phyloP scores from a whole-genome alignment of 2,888 invertebrate genomes.

The Palloptera scutellata region DNA sequence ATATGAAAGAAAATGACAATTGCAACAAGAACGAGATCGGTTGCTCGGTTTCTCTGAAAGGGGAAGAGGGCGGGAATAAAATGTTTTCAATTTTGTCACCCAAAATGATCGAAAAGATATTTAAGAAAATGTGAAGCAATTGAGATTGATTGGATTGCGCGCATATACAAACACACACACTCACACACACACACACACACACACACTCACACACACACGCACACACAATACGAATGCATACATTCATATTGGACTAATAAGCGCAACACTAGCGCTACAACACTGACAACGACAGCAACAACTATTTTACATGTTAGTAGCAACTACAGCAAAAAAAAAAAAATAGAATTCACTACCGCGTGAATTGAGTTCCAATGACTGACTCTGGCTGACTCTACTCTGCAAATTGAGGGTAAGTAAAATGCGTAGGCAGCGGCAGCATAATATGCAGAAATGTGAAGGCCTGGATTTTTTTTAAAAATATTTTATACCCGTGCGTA shows the following conservation, averaged over 20 bases:
- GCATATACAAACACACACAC: not conserved
- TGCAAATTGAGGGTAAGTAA: too few species aligned
- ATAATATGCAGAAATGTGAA: too few species aligned
- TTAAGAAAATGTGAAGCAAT: slow-evolving; percentile 38
- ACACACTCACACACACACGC: not conserved
- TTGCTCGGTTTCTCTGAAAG: too few species aligned
- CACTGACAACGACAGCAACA: slow-evolving; percentile 4
- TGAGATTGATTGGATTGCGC: slow-evolving; percentile 34
- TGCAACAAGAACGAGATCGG: too few species aligned
- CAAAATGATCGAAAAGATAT: slow-evolving; percentile 39
- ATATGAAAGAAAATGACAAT: too few species aligned
- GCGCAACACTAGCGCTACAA: not conserved
- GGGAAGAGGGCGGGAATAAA: not conserved
- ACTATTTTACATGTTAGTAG: slow-evolving; percentile 19
- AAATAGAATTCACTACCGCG: not conserved
- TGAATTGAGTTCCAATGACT: too few species aligned
- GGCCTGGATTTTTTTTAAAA: too few species aligned
- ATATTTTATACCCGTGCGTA: too few species aligned
- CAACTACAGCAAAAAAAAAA: slow-evolving; percentile 9
- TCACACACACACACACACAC: not conserved
- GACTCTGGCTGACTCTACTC: too few species aligned
- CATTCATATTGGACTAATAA: not conserved
- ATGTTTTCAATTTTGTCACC: slow-evolving; percentile 37
- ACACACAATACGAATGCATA: not conserved
- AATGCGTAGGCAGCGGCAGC: too few species aligned